These are phyloP conservation scores for Macquaria australasica DNA, from an alignment of 2,113 vertebrate species.

Conservation along the genomic window DNA sequence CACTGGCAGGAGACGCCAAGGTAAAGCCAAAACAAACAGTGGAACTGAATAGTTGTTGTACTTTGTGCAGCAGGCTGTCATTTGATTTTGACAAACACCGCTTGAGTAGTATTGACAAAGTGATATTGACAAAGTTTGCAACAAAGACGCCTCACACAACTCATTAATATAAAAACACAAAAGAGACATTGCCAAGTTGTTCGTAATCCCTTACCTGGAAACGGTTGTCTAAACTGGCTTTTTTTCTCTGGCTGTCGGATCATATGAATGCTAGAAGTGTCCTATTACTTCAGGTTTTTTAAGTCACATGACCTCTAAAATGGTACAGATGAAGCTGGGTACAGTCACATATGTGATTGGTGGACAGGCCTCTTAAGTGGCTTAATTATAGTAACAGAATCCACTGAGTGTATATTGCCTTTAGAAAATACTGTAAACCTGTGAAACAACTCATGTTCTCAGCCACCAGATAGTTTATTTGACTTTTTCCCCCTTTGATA, in stretches of 20 bases:
- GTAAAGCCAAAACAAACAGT: slow-evolving; percentile 48
- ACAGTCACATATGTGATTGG: background rate
- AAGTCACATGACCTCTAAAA: background rate
- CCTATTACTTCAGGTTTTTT: slow-evolving; percentile 19
- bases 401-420: background rate
- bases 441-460: background rate
- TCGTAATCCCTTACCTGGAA: slow-evolving; percentile 32
- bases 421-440: background rate
- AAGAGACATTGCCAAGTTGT: background rate
- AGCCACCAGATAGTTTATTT: background rate
- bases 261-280: slow-evolving; percentile 10
- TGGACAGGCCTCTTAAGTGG: background rate
- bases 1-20: slow-evolving; percentile 11
- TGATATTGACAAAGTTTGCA: background rate
- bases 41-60: background rate
- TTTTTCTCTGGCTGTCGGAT: slow-evolving; percentile 29
- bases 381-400: background rate
- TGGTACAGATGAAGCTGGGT: background rate
- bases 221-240: slow-evolving; percentile 42
- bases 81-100: background rate
- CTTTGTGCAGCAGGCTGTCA: background rate
- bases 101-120: background rate
- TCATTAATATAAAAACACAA: background rate
- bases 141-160: slow-evolving; percentile 3
- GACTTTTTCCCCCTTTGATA: background rate